Conservation (phyloP, 2,797 vertebrate genomes). For the Caiman crocodilus region DNA sequence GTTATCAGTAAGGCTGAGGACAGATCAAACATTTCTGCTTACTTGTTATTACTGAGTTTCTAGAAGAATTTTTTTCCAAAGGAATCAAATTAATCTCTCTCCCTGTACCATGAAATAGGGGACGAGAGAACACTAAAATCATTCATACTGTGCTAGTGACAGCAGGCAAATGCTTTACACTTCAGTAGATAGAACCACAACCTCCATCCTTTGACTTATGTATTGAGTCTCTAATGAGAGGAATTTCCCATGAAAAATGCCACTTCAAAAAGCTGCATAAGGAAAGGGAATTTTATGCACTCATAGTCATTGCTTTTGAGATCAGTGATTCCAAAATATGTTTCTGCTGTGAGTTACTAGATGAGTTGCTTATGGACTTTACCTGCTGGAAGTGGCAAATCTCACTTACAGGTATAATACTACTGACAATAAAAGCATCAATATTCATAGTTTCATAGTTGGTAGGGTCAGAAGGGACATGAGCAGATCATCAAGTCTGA, state of each 20-base stretch:
- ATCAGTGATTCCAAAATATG: not conserved
- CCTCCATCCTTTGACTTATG: not conserved
- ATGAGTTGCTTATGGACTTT: not conserved
- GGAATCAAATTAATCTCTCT: not conserved
- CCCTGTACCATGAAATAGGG: not conserved
- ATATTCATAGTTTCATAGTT: not conserved
- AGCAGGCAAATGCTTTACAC: not conserved
- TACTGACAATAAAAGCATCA: not conserved
- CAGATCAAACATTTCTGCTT: not conserved
- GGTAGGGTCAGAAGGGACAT: no score
- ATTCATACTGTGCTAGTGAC: not conserved
- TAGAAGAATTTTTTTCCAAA: not conserved
- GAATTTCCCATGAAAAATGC: not conserved
- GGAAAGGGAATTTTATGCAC: not conserved
- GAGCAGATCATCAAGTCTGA: not conserved
- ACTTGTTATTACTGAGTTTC: not conserved
- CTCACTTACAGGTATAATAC: not conserved
- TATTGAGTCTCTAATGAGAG: not conserved
- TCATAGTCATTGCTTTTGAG: not conserved
- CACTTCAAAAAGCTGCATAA: fast-evolving
- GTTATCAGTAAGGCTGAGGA: not conserved
- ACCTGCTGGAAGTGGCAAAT: not conserved
- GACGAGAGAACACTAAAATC: not conserved
- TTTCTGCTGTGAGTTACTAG: not conserved
- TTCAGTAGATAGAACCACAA: not conserved